phyloP scores from a whole-genome alignment of 1,140 invertebrate genomes.

The Caenorhabditis briggsae region DNA sequence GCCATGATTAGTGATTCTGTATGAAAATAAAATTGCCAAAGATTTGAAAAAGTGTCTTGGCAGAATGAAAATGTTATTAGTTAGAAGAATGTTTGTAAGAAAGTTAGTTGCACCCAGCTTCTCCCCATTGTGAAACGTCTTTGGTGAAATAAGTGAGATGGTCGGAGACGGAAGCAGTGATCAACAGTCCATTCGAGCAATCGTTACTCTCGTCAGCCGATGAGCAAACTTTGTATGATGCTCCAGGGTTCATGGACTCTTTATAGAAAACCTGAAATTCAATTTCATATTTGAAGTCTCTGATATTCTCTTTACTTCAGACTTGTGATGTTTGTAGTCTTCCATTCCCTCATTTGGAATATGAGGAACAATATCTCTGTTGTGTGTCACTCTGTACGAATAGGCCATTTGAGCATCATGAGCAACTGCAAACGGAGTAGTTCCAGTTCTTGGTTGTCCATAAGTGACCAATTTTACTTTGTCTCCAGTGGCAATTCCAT shows the following conservation, averaged over 20 bases:
- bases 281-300: neutral
- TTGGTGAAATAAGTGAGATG: constrained; percentile 63
- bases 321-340: constrained; percentile 68
- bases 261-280: constrained; percentile 60
- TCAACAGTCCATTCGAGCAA: constrained; percentile 63
- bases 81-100: neutral
- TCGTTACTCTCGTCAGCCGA: constrained; percentile 57
- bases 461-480: constrained; percentile 67
- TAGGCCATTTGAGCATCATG: constrained; percentile 62
- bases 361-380: constrained; percentile 69
- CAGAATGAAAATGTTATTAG: neutral
- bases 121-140: constrained; percentile 60
- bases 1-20: constrained; percentile 9
- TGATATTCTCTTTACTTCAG: constrained; percentile 52
- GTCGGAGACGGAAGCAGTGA: constrained; percentile 57
- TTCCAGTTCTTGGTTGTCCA: constrained; percentile 65
- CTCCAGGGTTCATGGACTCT: constrained; percentile 59
- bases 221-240: constrained; percentile 58
- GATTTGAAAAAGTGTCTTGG: constrained; percentile 26
- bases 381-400: constrained; percentile 69
- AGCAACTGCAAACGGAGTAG: constrained; percentile 61
- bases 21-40: constrained; percentile 30
- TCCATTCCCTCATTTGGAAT: constrained; percentile 67
- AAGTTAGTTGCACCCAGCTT: constrained; percentile 57
- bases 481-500: constrained; percentile 32